These are phyloP conservation scores for Turritopsis dohrnii DNA, from an alignment of 30 jellyfish, hydroid and myxozoan species.

Conservation along the genomic window DNA sequence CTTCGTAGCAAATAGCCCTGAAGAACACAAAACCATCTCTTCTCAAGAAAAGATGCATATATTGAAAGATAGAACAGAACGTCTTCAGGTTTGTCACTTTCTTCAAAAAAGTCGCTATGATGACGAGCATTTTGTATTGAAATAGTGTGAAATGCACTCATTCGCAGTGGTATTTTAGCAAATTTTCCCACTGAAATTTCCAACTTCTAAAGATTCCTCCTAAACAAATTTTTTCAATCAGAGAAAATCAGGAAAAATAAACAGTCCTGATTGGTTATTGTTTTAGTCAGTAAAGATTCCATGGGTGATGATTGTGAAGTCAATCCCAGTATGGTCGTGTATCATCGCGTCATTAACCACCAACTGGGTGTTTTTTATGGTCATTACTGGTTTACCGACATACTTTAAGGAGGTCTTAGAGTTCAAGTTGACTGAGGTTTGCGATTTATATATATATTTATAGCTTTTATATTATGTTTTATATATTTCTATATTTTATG, in stretches of 20 bases:
- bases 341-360: conserved; percentile 48
- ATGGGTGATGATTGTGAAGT: conserved; percentile 53
- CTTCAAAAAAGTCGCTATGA: no score
- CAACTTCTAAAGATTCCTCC: no score
- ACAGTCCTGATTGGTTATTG: no score
- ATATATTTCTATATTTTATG: no score
- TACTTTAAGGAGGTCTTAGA: conserved; percentile 85
- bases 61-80: conserved; percentile 16
- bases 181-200: no score
- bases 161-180: no score
- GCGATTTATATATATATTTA: neutral
- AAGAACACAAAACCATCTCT: conserved; percentile 54
- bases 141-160: no score
- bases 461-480: no score
- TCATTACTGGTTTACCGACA: conserved; percentile 78
- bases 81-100: neutral
- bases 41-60: conserved; percentile 39
- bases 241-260: no score
- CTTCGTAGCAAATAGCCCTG: conserved; percentile 54
- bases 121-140: no score
- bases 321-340: conserved; percentile 75
- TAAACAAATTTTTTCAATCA: no score
- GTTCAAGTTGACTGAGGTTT: conserved; percentile 43
- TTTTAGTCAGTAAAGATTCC: conserved; percentile 41
- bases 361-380: conserved; percentile 78